A percentile compares a stretch with the other conserved stretches of the same genome.
These are phyloP conservation scores for Zapus hudsonius DNA, from an alignment of 2,113 vertebrate species.

Conservation along the genomic window DNA sequence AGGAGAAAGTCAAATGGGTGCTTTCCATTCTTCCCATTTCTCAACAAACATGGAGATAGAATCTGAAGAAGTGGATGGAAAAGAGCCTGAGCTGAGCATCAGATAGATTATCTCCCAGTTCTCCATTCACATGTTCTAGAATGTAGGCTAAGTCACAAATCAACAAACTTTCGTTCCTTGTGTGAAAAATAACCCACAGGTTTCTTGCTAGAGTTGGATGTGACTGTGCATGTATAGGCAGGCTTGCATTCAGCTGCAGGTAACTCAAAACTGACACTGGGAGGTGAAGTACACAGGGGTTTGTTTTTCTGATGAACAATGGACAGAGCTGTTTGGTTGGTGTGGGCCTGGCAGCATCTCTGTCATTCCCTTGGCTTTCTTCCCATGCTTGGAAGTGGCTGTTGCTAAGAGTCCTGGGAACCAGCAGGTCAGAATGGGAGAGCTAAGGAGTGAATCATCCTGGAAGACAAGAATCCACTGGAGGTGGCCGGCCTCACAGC, in stretches of 20 bases:
- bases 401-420: not conserved
- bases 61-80: not conserved
- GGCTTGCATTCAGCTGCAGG: not conserved
- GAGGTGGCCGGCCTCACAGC: not conserved
- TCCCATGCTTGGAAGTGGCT: not conserved
- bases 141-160: not conserved
- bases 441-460: not conserved
- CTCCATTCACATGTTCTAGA: not conserved
- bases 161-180: not conserved
- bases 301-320: not conserved
- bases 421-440: not conserved
- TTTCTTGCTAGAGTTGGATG: not conserved
- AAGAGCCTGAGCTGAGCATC: not conserved
- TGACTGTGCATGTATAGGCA: not conserved
- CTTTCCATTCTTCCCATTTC: not conserved
- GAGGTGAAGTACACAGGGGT: not conserved
- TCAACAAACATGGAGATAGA: not conserved
- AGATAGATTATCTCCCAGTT: not conserved
- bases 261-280: not conserved
- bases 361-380: not conserved
- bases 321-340: not conserved
- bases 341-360: not conserved
- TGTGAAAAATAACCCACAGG: not conserved
- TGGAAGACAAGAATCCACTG: not conserved
- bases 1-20: not conserved